Base-by-base conservation (phyloP, 2,888 invertebrate species). In the Macrophya annulata region DNA sequence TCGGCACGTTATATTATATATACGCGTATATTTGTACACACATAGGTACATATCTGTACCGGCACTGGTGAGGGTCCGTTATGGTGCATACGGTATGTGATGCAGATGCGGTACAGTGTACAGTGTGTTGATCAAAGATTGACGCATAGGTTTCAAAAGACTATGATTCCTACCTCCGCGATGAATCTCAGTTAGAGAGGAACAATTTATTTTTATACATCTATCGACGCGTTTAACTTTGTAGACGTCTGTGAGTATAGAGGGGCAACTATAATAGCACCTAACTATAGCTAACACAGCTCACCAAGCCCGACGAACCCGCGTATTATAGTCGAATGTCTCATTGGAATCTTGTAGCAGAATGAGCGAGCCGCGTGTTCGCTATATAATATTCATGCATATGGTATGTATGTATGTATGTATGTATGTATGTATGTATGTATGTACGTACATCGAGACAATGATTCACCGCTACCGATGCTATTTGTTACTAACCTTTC, bases 141-240 rank as follows among this genome's bases (percentile, higher is more conserved):
- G 68, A 37, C 37, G 37, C 17, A 25, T 68, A 37, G 37, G 37
- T 17, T 68, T 17, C 68, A 37, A 68, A 1, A 12, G 37, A 37
- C n/a, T 51, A 17, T 37, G 25, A 68, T 15, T 37, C 37, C 37
- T 17, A 68, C 68, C 37, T 5, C 68, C 68, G 37, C 68, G 31
- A 37, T 68, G 17, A 68, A 68, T 5, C 37, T 37, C 21, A 68
- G 68, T 37, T 68, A 5, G 37, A 68, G 68, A 68, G 68, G 37
- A 37, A 31, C 68, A 25, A 68, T 37, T 68, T 68, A 68, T 68
- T 68, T 68, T 68, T 68, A 68, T 37, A 37, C 68, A 68, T 25
- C 37, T 5, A 68, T 31, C 68, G 68, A 68, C 68, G 68, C 68
- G 37, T 68, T 68, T 8, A 37, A 17, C 68, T 37, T 37, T 37